phyloP scores from a whole-genome alignment of 37 sponge, comb jelly and placozoan species.

The Aphrocallistes beatrix region DNA sequence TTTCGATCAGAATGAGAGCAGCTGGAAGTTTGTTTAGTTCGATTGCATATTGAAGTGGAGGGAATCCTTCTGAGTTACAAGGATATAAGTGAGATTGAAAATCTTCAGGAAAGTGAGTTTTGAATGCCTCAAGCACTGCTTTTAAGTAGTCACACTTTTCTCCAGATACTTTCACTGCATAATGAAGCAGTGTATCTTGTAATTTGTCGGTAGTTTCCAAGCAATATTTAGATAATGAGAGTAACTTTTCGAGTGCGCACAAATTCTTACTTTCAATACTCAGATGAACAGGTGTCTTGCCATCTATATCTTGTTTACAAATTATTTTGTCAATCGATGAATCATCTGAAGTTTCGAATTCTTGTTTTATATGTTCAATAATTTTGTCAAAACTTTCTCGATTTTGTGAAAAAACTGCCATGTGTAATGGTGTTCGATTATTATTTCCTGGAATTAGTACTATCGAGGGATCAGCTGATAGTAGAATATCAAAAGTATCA shows the following conservation, averaged over 20 bases:
- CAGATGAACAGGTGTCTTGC: constrained; percentile 11
- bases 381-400: background rate
- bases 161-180: background rate
- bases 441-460: background rate
- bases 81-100: background rate
- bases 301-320: background rate
- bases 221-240: background rate
- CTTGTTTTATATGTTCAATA: background rate
- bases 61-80: background rate
- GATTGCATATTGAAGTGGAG: background rate
- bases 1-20: background rate
- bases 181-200: background rate
- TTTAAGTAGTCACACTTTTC: background rate
- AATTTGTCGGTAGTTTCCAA: background rate
- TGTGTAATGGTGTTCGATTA: background rate
- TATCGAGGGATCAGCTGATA: background rate
- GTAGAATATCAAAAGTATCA: background rate
- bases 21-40: background rate
- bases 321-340: too few relatives aligned
- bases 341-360: background rate
- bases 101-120: background rate
- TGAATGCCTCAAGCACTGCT: background rate
- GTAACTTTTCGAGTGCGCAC: background rate
- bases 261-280: background rate
- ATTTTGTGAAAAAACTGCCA: background rate